These are phyloP conservation scores for Bovichtus diacanthus DNA, from an alignment of 2,797 vertebrate genomes.

Conservation along the genomic window DNA sequence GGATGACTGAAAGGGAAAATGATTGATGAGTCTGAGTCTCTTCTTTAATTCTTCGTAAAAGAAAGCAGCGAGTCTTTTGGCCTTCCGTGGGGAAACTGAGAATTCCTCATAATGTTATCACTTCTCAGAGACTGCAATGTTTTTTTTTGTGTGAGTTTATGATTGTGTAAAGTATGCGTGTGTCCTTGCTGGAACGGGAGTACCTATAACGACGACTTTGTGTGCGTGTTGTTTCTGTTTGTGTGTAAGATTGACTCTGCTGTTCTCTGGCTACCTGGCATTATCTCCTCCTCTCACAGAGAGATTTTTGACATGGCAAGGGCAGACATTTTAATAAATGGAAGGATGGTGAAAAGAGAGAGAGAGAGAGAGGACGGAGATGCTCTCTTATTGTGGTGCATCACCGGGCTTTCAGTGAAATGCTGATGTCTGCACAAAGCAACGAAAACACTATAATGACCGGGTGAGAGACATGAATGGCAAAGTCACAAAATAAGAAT, in stretches of 20 bases:
- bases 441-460: conserved; percentile 25
- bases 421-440: conserved; percentile 60
- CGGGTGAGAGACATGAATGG: conserved; percentile 17
- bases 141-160: conserved; percentile 23
- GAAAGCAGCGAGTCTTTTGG: neutral
- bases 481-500: conserved; percentile 12
- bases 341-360: conserved; percentile 48
- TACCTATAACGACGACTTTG: conserved; percentile 15
- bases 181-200: conserved; percentile 47
- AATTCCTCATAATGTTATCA: conserved; percentile 35
- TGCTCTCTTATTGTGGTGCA: conserved; percentile 32
- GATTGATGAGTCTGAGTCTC: conserved; percentile 26
- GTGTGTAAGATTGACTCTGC: conserved; percentile 46
- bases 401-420: conserved; percentile 34
- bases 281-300: conserved; percentile 55
- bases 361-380: conserved; percentile 37
- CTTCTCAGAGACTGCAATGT: conserved; percentile 36
- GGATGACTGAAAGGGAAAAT: conserved; percentile 39
- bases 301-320: conserved; percentile 62
- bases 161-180: conserved; percentile 5
- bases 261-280: conserved; percentile 54
- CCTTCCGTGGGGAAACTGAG: conserved; percentile 37
- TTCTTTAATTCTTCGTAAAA: conserved; percentile 26
- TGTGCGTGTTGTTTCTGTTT: conserved; percentile 23
- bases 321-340: conserved; percentile 69